Percentiles rank a stretch among this genome's conserved stretches.
phyloP scores from a whole-genome alignment of 1,140 invertebrate genomes.

The Drosophila prosaltans region DNA sequence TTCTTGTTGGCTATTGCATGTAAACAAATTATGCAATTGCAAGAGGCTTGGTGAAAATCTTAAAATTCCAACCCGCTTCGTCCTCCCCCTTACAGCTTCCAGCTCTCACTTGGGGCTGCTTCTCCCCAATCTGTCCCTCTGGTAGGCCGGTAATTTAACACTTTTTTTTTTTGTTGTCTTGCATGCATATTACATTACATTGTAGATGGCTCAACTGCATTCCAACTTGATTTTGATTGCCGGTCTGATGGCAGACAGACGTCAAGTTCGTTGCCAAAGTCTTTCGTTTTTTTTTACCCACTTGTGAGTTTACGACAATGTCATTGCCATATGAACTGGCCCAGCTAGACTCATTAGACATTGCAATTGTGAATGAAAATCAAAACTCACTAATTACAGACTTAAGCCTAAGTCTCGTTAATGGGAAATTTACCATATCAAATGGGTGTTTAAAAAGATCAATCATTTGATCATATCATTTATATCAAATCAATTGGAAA shows the following conservation, averaged over 20 bases:
- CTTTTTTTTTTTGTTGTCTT: constrained; percentile 45
- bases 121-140: constrained; percentile 19
- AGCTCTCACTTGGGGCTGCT: constrained; percentile 7
- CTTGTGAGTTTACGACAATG: constrained; percentile 37
- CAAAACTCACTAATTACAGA: no score
- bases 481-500: no score
- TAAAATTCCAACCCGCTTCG: constrained; percentile 12
- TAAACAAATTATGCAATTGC: constrained; percentile 79
- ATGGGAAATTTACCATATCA: no score
- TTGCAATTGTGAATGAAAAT: background rate
- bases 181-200: constrained; percentile 64
- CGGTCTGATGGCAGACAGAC: constrained; percentile 27
- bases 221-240: constrained; percentile 67
- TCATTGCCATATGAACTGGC: constrained; percentile 36
- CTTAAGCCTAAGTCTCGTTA: no score
- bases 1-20: constrained; percentile 68
- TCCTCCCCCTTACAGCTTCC: background rate
- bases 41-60: constrained; percentile 40
- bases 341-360: background rate
- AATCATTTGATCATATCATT: no score
- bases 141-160: constrained; percentile 69
- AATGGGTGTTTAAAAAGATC: no score
- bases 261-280: constrained; percentile 68
- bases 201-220: constrained; percentile 61
- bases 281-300: constrained; percentile 41